Conservation (phyloP, 1,140 invertebrate species). For the Tribolium madens region DNA sequence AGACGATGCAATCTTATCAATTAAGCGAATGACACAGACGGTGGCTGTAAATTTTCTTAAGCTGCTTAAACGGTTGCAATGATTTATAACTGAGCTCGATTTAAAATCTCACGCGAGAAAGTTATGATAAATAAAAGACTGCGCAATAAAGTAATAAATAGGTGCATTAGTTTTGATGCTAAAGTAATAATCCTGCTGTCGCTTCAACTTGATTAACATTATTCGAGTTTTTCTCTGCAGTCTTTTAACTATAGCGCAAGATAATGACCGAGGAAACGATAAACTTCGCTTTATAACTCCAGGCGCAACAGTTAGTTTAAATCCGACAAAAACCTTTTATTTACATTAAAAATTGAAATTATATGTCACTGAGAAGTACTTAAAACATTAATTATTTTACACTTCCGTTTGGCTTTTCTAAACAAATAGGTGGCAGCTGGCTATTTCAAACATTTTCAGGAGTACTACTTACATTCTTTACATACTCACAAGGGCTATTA, state of each 20-base stretch:
- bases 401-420: not conserved
- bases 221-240: not conserved
- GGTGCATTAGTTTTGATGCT: not conserved
- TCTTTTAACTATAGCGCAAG: constrained; percentile 2
- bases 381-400: not conserved
- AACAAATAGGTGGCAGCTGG: not conserved
- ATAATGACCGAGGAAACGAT: constrained; percentile 19
- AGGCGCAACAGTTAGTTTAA: not conserved
- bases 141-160: not conserved
- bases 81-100: constrained; percentile 8
- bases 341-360: constrained; percentile 26
- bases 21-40: constrained; percentile 1
- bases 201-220: not conserved
- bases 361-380: not conserved
- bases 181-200: constrained; percentile 29
- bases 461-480: not conserved
- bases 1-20: constrained; percentile 37
- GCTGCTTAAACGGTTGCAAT: constrained; percentile 13
- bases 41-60: not conserved
- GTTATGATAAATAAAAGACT: not conserved
- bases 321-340: not conserved
- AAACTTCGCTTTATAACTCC: not conserved
- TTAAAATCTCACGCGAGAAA: constrained; percentile 7
- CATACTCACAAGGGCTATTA: not conserved
- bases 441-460: not conserved